Percentiles rank a stretch among this genome's conserved stretches.
Conservation (phyloP, 2,888 invertebrate genomes). For the Epinotia demarniana region DNA sequence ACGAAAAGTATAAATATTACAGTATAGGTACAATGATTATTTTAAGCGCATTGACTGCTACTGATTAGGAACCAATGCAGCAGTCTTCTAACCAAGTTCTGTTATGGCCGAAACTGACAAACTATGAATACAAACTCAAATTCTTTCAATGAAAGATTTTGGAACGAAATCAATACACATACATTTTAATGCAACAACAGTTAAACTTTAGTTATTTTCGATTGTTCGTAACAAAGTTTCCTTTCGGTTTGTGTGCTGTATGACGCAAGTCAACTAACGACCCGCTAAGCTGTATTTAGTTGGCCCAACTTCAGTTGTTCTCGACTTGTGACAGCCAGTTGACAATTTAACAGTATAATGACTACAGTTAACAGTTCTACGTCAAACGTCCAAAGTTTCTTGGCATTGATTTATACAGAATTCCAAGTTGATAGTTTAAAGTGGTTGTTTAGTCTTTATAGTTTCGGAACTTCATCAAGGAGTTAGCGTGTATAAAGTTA, state of each 20-base stretch:
- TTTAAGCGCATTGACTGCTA: not conserved
- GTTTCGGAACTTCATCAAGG: constrained; percentile 14
- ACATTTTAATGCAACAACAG: not conserved
- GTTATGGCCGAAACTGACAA: not conserved
- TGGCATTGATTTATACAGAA: constrained; percentile 44
- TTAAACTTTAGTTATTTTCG: not conserved
- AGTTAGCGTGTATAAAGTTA: constrained; percentile 7
- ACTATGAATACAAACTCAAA: not conserved
- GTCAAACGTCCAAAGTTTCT: constrained; percentile 45
- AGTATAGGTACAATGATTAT: too few relatives aligned
- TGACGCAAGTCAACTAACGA: constrained; percentile 42
- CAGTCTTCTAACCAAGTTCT: too few relatives aligned
- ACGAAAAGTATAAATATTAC: not conserved
- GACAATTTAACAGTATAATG: constrained; percentile 49
- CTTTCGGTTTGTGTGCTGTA: constrained; percentile 28
- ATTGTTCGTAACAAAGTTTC: constrained; percentile 12
- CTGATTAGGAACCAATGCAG: not conserved
- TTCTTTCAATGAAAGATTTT: not conserved
- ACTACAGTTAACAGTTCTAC: constrained; percentile 42
- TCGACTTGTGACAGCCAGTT: constrained; percentile 47
- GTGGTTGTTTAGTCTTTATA: constrained; percentile 32
- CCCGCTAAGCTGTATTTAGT: constrained; percentile 44
- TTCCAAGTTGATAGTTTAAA: constrained; percentile 36
- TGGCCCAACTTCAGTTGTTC: constrained; percentile 40
- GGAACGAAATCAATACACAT: not conserved